A percentile compares a stretch with the other conserved stretches of the same genome.
These are phyloP conservation scores for Euura saliciscinereae DNA, from an alignment of 1,140 invertebrate species.

Conservation along the genomic window DNA sequence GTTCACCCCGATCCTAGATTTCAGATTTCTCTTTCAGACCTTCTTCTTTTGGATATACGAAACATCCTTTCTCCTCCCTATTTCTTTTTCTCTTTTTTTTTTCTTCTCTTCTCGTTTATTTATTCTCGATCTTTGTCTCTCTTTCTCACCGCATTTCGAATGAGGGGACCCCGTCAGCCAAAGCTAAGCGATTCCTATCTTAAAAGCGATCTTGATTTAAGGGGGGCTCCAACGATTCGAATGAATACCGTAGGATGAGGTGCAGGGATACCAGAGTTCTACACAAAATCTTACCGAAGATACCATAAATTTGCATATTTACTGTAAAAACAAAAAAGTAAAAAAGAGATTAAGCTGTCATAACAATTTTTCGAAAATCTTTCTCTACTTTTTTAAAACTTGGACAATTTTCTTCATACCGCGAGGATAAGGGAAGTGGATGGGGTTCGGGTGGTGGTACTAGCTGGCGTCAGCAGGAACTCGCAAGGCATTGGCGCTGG, in stretches of 20 bases:
- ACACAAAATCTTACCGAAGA: neutral
- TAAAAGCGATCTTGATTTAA: slow-evolving; percentile 7
- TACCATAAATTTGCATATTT: slow-evolving; percentile 1
- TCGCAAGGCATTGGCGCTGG: neutral
- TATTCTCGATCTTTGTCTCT: slow-evolving; percentile 26
- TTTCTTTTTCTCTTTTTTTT: slow-evolving; percentile 31
- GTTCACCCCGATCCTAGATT: slow-evolving; percentile 1
- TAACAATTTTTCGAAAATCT: too few relatives aligned
- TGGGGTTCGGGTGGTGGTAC: too few relatives aligned
- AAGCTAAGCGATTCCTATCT: slow-evolving; percentile 5
- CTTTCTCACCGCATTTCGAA: slow-evolving; percentile 15
- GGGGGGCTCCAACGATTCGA: neutral
- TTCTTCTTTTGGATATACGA: neutral
- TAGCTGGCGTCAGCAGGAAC: neutral
- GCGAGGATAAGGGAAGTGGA: too few relatives aligned
- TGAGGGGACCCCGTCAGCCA: slow-evolving; percentile 3
- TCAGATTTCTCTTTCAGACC: neutral
- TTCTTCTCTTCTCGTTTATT: slow-evolving; percentile 5
- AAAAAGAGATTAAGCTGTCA: too few relatives aligned
- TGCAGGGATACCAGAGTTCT: neutral
- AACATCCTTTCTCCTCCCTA: slow-evolving; percentile 15
- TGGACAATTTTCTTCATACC: too few relatives aligned
- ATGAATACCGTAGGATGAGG: neutral
- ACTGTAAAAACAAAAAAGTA: neutral
- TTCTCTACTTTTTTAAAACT: too few relatives aligned